Base-by-base conservation (phyloP, 1,140 invertebrate genomes). In the Drosophila grimshawi region DNA sequence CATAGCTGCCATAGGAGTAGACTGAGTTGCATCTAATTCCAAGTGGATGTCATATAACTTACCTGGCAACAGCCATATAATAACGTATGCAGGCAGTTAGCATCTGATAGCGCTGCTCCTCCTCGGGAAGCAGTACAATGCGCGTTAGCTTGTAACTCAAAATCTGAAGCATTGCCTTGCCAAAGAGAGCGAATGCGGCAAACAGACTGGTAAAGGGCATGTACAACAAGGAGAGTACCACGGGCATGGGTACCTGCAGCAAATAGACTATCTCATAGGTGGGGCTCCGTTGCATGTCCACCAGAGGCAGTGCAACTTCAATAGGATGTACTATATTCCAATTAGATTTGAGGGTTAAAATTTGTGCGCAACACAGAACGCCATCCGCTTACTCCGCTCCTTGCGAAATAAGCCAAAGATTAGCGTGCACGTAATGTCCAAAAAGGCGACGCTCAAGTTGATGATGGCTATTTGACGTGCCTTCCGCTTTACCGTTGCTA, bases 151-250 rank as follows among this genome's bases (percentile, higher is more conserved):
- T 71, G 51, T 81, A 59, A 43, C 69, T 77, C 65, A 92, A 41
- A 51, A 92, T 89, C 41, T 78, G 72, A 2, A 92, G 68, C 63
- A 86, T 68, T 4, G 83, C 75, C 30, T 78, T 80, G 2, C 86
- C 91, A 30, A 92, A 92, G 73, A 92, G 80, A 27, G 91, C 78
- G 60, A 92, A 79, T 3, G 86, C 77, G 8, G 77, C 91, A 48
- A 92, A 92, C 11, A 92, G 68, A 62, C 78, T 91, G 4, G 92
- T 83, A 67, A 90, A 92, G 2, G 91, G 89, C 91, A 92, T 91
- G 46, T 92, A 92, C 82, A 92, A 76, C 49, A 76, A 57, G 6
- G 75, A 76, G 10, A 92, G 60, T 2, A 90, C 55, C 3, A 91
- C 10, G 11, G 89, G 89, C 3, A 61, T 70, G 27, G 86, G 71